Evolutionary conservation across 2,113 vertebrate genomes (phyloP), one percentile per base, ranked within the genome.

Genomic region (Dinomys branickii): DNA sequence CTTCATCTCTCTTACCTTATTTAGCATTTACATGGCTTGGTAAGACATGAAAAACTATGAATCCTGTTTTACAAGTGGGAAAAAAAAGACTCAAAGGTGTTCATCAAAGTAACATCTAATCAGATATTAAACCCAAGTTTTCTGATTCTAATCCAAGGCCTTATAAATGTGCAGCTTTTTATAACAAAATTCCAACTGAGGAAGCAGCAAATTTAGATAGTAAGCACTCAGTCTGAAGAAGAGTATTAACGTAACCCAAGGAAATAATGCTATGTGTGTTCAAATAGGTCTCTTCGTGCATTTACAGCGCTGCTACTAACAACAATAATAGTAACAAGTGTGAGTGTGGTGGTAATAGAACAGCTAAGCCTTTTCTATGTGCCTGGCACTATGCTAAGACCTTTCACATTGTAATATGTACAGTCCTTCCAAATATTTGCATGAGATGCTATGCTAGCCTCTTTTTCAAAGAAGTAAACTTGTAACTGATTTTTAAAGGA

Each of bases 241-340:
- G 19, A 75, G 61, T 80, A 63, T 84, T 93, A 86, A 75, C 44
- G 83, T 88, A n/a, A 78, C 47, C 75, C 50, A 52, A 89, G 91
- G 24, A 93, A 95, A 78, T 85, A 52, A 63, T 80, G 19, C 28
- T 61, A 1, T 56, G 35, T 6, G 65, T 80, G 52, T 94, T 88
- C 88, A 69, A 26, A 75, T 50, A 89, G 41, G 19, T 93, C 52
- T 73, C 63, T 24, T 47, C 7, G 3, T 78, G 41, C 33, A 52
- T 85, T 86, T 96, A 86, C 84, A 58, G 67, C 54, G 56, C 20
- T 58, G 24, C 38, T 16, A 44, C 19, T 73, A 71, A 71, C n/a
- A 3, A 16, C 22, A 63, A 50, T 2, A 35, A 10, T 7, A 44
- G 41, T 20, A 71, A 44, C 19, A 61, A 14, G 1, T 38, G 1